Evolutionary conservation across 2,113 vertebrate species (phyloP), one percentile per base, ranked within the genome.

Genomic region (Raja brachyura): DNA sequence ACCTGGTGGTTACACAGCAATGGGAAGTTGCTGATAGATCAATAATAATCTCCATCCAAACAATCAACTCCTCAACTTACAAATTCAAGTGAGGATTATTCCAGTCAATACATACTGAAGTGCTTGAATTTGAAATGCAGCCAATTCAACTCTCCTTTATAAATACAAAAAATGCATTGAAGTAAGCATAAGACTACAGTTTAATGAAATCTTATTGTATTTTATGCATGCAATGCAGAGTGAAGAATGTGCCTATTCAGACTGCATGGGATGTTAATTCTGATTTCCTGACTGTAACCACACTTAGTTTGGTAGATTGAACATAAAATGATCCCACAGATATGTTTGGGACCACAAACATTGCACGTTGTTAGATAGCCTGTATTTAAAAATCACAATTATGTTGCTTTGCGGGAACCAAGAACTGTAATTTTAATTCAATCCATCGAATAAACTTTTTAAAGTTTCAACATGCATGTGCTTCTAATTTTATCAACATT

Each of bases 371-470:
- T 92, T 73, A 92, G 39, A 63, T 16, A 66, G 59, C 28, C 83
- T 88, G 28, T 31, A 88, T 88, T 88, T 88, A 88, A 88, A 88
- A 88, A 88, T 88, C 83, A 92, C 90, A 92, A 92, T 92, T 92
- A 73, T 92, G 73, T 73, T 92, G 90, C 63, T 73, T 73, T 92
- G 90, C 63, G 90, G 90, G 90, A 92, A 92, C 90, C 90, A 73
- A 92, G 90, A 28, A 92, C 66, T 92, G 68, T 73, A 92, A 39
- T 73, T 92, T 92, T 92, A 92, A 92, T 92, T 92, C 90, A 92
- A 92, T 92, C 83, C 83, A 88, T 88, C 66, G 22, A 92, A 92
- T 74, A 92, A 73, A 73, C 90, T 73, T 92, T 70, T 66, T 33
- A 88, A 39, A 74, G 63, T 92, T 48, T 48, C 10, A 92, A 92